Conservation (phyloP, 2,888 invertebrate genomes). For the Yponomeuta plumbellus region DNA sequence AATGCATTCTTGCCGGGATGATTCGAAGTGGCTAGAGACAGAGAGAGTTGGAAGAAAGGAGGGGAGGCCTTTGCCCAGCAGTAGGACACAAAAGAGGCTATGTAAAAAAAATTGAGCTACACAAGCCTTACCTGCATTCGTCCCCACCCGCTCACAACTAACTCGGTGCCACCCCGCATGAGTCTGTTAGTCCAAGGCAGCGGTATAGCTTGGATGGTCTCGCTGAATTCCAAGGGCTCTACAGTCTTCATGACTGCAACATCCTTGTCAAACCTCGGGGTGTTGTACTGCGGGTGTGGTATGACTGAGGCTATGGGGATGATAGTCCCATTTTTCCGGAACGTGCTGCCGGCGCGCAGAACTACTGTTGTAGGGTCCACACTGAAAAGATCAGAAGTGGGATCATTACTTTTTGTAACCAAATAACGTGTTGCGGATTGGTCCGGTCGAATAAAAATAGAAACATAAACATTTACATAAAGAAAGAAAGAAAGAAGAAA, state of each 20-base stretch:
- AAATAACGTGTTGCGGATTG: too few species aligned
- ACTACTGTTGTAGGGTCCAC: slow-evolving; percentile 56
- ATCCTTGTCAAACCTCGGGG: slow-evolving; percentile 60
- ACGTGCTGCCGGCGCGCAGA: slow-evolving; percentile 64
- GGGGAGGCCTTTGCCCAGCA: too few species aligned
- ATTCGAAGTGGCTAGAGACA: too few species aligned
- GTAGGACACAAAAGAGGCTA: too few species aligned
- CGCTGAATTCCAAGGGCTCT: slow-evolving; percentile 47
- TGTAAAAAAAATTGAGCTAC: too few species aligned
- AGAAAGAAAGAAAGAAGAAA: too few species aligned
- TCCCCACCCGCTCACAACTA: slow-evolving; percentile 63
- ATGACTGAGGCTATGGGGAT: slow-evolving; percentile 58
- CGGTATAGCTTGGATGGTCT: slow-evolving; percentile 45
- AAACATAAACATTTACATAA: too few species aligned
- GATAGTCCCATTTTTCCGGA: slow-evolving; percentile 55
- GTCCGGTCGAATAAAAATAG: too few species aligned
- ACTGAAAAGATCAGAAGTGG: slow-evolving; percentile 30
- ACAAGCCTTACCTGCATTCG: slow-evolving; percentile 41
- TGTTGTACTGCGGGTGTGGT: slow-evolving; percentile 53
- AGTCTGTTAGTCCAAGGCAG: slow-evolving; percentile 37
- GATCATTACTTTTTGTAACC: neutral
- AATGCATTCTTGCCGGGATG: too few species aligned
- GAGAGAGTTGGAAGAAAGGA: too few species aligned
- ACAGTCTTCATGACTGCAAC: slow-evolving; percentile 59
- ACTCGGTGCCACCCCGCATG: slow-evolving; percentile 33